Evolutionary conservation across 2,113 vertebrate species (phyloP).

Genomic region (Antechinus stuartii): DNA sequence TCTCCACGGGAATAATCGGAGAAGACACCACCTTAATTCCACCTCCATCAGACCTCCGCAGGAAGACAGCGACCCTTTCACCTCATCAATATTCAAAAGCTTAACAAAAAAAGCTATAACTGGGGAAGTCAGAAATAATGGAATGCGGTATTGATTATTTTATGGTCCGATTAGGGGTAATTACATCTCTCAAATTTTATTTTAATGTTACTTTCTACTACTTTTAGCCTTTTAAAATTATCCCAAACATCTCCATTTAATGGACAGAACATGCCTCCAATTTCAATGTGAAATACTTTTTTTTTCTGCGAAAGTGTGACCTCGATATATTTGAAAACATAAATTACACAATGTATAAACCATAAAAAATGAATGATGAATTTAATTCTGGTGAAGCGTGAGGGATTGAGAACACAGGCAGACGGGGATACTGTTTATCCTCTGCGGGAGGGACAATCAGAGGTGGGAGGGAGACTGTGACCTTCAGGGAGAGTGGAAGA

Average conservation of each 20-base stretch:
- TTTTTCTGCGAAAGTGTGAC: slow-evolving; percentile 89
- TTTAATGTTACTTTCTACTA: slow-evolving; percentile 91
- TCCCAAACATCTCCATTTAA: slow-evolving; percentile 89
- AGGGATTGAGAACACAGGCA: slow-evolving; percentile 81
- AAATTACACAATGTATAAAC: slow-evolving; percentile 90
- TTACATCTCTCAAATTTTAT: slow-evolving; percentile 92
- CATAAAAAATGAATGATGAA: slow-evolving; percentile 92
- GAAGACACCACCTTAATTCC: slow-evolving; percentile 86
- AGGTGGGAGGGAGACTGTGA: slow-evolving; percentile 58
- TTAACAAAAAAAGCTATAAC: slow-evolving; percentile 89
- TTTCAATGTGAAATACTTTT: slow-evolving; percentile 90
- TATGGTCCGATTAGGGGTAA: slow-evolving; percentile 91
- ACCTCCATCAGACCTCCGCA: slow-evolving; percentile 87
- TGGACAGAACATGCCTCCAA: slow-evolving; percentile 89
- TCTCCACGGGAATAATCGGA: slow-evolving; percentile 72
- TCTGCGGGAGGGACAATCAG: slow-evolving; percentile 72
- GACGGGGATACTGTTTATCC: slow-evolving; percentile 82
- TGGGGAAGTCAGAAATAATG: slow-evolving; percentile 90
- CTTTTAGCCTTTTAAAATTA: slow-evolving; percentile 91
- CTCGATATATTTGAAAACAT: slow-evolving; percentile 90
- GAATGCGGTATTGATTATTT: slow-evolving; percentile 92
- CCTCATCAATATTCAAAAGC: slow-evolving; percentile 91
- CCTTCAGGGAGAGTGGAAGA: slow-evolving; percentile 69
- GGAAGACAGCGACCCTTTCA: slow-evolving; percentile 83
- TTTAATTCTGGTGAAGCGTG: slow-evolving; percentile 89